phyloP scores from a whole-genome alignment of 2,113 vertebrate species.

The Pycnonotus jocosus region DNA sequence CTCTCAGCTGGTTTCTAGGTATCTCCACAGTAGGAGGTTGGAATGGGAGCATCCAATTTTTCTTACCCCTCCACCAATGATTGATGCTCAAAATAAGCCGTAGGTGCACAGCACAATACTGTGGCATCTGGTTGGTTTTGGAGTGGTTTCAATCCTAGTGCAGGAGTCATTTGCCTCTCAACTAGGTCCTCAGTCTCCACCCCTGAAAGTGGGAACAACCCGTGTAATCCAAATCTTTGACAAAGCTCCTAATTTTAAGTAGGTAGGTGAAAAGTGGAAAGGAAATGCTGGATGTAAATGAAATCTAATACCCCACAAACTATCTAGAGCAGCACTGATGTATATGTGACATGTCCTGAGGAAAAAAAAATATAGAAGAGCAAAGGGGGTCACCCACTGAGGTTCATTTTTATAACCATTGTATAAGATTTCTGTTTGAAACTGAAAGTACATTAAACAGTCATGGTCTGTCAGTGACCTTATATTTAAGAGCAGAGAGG shows the following conservation, averaged over 20 bases:
- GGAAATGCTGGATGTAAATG: neutral
- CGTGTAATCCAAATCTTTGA: neutral
- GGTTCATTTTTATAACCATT: constrained; percentile 18
- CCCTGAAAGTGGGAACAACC: neutral
- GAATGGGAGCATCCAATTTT: neutral
- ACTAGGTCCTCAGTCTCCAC: neutral
- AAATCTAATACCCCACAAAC: neutral
- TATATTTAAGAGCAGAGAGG: constrained; percentile 65
- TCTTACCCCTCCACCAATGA: neutral
- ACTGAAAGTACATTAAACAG: constrained; percentile 37
- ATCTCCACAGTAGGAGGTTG: neutral
- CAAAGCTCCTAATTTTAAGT: neutral
- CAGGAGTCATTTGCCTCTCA: neutral
- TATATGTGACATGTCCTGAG: neutral
- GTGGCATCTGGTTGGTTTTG: neutral
- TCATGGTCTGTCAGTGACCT: constrained; percentile 55
- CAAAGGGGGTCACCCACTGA: neutral
- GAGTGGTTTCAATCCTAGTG: neutral
- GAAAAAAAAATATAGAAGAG: neutral
- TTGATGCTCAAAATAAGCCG: accelerated
- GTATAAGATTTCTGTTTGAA: constrained; percentile 42
- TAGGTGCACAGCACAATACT: neutral
- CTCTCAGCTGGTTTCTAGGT: neutral
- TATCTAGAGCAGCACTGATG: neutral
- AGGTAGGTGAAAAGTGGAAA: neutral